Conservation (phyloP, 2,113 vertebrate species). For the Fulmarus glacialis region DNA sequence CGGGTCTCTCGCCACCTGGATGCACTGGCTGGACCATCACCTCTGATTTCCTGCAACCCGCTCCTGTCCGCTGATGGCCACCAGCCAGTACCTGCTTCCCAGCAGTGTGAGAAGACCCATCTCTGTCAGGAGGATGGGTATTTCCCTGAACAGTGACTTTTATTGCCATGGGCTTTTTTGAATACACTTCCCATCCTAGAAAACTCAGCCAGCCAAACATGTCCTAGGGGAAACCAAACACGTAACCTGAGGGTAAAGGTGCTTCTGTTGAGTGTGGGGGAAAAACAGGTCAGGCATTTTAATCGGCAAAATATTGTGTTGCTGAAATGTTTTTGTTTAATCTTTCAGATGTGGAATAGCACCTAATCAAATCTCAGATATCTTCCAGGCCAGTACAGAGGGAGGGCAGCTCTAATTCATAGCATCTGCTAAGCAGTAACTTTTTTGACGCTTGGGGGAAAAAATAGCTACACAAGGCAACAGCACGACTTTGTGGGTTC, state of each 20-base stretch:
- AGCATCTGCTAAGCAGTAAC: neutral
- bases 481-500: neutral
- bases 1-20: neutral
- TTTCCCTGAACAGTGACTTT: neutral
- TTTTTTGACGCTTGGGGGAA: neutral
- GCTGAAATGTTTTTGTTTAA: neutral
- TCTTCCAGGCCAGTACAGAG: neutral
- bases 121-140: neutral
- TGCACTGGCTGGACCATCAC: too few species aligned
- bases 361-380: neutral
- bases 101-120: neutral
- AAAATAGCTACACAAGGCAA: neutral
- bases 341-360: neutral
- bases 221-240: neutral
- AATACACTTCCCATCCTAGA: neutral
- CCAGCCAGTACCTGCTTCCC: neutral
- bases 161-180: neutral
- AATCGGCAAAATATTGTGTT: neutral
- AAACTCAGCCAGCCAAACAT: neutral
- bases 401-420: neutral
- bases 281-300: neutral
- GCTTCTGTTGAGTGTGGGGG: rapidly evolving
- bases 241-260: neutral
- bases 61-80: too few species aligned
- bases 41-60: neutral